Percentiles rank a stretch among this genome's conserved stretches.
phyloP scores from a whole-genome alignment of 1,140 invertebrate species.

The Caenorhabditis remanei region DNA sequence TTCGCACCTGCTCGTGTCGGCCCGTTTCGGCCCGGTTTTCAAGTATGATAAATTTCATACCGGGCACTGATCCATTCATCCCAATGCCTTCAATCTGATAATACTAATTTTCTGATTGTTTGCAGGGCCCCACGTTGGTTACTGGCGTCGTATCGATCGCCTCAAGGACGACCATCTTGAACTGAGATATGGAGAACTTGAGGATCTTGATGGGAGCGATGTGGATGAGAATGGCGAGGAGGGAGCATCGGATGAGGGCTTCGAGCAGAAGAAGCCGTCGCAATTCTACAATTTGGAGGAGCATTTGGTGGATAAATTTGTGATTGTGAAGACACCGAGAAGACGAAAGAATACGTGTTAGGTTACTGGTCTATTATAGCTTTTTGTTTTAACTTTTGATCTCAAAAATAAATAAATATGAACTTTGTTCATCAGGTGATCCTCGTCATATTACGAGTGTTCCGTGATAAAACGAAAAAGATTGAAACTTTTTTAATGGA shows the following conservation, averaged over 20 bases:
- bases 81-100: no score
- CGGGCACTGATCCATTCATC: no score
- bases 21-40: no score
- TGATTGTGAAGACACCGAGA: not conserved
- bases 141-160: slow-evolving; percentile 42
- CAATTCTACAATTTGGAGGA: slow-evolving; percentile 10
- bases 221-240: not conserved
- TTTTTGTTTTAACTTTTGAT: not conserved
- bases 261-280: not conserved
- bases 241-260: not conserved
- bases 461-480: not conserved
- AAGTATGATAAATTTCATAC: no score
- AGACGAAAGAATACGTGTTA: slow-evolving; percentile 12
- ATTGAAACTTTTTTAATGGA: not conserved
- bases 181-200: slow-evolving; percentile 22
- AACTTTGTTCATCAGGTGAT: not conserved
- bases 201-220: slow-evolving; percentile 12
- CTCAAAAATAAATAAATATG: not conserved
- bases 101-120: not conserved
- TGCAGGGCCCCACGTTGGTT: slow-evolving; percentile 18
- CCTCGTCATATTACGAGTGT: not conserved
- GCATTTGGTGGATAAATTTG: slow-evolving; percentile 11
- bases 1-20: no score
- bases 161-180: slow-evolving; percentile 12
- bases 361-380: not conserved